Conservation (phyloP, 2,888 invertebrate species). For the Aleiodes testaceus region DNA sequence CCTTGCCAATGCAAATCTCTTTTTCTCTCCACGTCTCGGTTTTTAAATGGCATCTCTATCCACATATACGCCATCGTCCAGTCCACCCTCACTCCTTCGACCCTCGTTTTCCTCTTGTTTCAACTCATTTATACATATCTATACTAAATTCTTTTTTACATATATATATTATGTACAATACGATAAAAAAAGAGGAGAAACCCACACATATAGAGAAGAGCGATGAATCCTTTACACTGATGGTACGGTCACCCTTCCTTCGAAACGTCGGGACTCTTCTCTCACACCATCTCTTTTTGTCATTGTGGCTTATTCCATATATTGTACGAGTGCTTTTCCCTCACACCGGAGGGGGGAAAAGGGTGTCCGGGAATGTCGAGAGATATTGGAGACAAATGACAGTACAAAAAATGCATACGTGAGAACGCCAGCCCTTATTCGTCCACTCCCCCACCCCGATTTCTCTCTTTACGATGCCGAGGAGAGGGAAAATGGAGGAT, state of each 20-base stretch:
- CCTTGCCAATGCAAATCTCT: slow-evolving; percentile 66
- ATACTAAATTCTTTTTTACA: slow-evolving; percentile 1
- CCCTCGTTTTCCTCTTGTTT: slow-evolving; percentile 37
- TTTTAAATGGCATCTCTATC: slow-evolving; percentile 65
- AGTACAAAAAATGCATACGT: slow-evolving; percentile 69
- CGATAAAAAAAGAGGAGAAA: neutral
- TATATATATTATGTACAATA: neutral
- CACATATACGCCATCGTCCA: slow-evolving; percentile 37
- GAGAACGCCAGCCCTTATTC: slow-evolving; percentile 58
- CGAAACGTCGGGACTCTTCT: slow-evolving; percentile 22
- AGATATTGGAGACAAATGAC: slow-evolving; percentile 73
- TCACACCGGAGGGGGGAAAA: slow-evolving; percentile 39
- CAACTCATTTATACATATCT: slow-evolving; percentile 3
- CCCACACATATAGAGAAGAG: neutral
- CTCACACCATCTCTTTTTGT: slow-evolving; percentile 67
- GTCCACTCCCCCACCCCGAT: slow-evolving; percentile 25
- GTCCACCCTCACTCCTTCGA: slow-evolving; percentile 40
- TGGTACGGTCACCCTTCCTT: slow-evolving; percentile 14
- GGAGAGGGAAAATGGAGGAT: neutral
- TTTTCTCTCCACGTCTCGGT: slow-evolving; percentile 64
- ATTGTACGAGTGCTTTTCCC: slow-evolving; percentile 40
- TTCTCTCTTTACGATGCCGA: slow-evolving; percentile 39
- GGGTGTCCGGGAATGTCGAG: slow-evolving; percentile 56
- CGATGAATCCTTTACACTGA: slow-evolving; percentile 4
- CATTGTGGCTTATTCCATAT: slow-evolving; percentile 72